Base-by-base conservation (phyloP, 2,113 vertebrate species). In the Tachysurus vachellii region DNA sequence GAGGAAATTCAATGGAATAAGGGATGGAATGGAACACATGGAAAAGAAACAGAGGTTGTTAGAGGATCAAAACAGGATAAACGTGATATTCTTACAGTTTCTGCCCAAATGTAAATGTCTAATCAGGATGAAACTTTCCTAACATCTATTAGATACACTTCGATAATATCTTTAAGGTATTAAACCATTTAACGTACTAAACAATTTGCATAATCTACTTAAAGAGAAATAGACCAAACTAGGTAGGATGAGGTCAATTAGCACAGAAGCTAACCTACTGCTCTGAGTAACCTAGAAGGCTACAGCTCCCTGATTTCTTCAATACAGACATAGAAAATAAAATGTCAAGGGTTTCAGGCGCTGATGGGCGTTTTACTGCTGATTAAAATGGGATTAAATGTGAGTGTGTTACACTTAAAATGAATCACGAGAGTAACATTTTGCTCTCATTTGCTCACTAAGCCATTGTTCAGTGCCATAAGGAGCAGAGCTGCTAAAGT, bases 381-480 rank as follows among this genome's bases (percentile, higher is more conserved):
- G 54, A 36, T 73, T 23, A 28, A 7, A 36, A 26, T 28, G 2
- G 19, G 9, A 9, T 50, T 56, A 8, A n/a, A 36, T 36, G 23
- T 61, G 6, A 42, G n/a, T 10, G 21, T 47, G 28, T 54, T 56
- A 4, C 53, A 53, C 42, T 64, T 47, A 1, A 36, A 84, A 57
- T 57, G 5, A 57, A 54, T 71, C 28, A 73, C 53, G 4, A 31
- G 26, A 21, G n/a, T 31, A 54, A 5, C 4, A 53, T 56, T 70
- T 36, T 23, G 80, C 9, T n/a, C 3, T 14, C 19, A 13, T 85
- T 36, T 76, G 61, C 57, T 64, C 57, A 61, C 1, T 62, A 75
- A 89, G 23, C 50, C 19, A 6, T 44, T 2, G 23, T 28, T 50
- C 81, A 68, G 36, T 71, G 73, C 56, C 44, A 84, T 86, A 31